phyloP scores from a whole-genome alignment of 2,888 invertebrate genomes.

The Alentia gelatinosa region DNA sequence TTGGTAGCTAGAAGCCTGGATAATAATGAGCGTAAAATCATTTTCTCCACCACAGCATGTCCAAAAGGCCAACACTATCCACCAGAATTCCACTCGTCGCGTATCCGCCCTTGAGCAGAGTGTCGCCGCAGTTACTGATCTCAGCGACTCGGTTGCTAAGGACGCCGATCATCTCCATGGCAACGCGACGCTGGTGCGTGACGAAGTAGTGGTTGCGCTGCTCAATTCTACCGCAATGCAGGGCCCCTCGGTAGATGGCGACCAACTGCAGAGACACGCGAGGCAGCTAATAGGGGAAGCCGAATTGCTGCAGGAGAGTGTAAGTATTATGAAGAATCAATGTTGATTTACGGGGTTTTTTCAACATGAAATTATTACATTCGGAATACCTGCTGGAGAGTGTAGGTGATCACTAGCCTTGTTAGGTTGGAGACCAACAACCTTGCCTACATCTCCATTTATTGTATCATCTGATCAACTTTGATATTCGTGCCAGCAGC shows the following conservation, averaged over 20 bases:
- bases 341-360: too few species aligned
- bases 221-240: neutral
- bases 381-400: too few species aligned
- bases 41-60: slow-evolving; percentile 7
- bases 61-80: slow-evolving; percentile 26
- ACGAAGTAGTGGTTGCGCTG: slow-evolving; percentile 13
- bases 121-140: neutral
- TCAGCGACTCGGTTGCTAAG: neutral
- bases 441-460: too few species aligned
- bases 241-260: neutral
- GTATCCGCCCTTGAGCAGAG: neutral
- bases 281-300: neutral
- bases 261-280: neutral
- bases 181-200: slow-evolving; percentile 11
- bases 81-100: neutral
- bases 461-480: too few species aligned
- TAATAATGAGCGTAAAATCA: too few species aligned
- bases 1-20: too few species aligned
- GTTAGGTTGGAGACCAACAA: too few species aligned
- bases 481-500: too few species aligned
- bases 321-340: too few species aligned
- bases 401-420: too few species aligned
- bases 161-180: neutral
- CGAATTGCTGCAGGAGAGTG: neutral
- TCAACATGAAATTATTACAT: too few species aligned